A percentile compares a stretch with the other conserved stretches of the same genome.
Conservation (phyloP, 2,113 vertebrate genomes). For the Eudyptes chrysolophus region DNA sequence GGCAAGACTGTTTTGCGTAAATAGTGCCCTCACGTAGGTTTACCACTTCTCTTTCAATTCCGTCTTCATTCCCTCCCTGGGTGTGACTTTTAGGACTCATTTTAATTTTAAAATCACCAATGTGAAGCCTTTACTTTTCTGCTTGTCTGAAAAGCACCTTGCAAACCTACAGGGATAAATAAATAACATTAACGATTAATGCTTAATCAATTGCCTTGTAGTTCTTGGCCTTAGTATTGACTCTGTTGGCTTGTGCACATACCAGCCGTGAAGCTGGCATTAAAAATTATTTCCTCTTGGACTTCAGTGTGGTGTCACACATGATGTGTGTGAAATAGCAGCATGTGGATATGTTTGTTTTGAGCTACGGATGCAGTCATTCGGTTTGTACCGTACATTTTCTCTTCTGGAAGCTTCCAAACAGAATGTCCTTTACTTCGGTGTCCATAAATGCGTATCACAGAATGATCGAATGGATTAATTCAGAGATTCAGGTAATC, state of each 20-base stretch:
- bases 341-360: not conserved
- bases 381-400: not conserved
- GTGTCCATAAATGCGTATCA: not conserved
- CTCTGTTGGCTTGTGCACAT: not conserved
- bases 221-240: not conserved
- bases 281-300: not conserved
- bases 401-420: not conserved
- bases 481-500: not conserved
- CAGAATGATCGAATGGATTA: not conserved
- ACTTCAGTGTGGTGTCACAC: not conserved
- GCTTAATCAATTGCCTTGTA: not conserved
- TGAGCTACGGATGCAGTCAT: not conserved
- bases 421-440: not conserved
- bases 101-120: not conserved
- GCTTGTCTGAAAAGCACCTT: not conserved
- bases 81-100: not conserved
- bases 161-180: not conserved
- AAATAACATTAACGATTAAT: not conserved
- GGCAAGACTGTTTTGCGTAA: not conserved
- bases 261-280: not conserved
- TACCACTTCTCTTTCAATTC: not conserved
- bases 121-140: not conserved
- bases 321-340: not conserved
- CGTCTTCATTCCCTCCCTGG: not conserved
- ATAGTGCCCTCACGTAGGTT: accelerated